phyloP scores from a whole-genome alignment of 1,140 invertebrate species.

The Aricia agestis region DNA sequence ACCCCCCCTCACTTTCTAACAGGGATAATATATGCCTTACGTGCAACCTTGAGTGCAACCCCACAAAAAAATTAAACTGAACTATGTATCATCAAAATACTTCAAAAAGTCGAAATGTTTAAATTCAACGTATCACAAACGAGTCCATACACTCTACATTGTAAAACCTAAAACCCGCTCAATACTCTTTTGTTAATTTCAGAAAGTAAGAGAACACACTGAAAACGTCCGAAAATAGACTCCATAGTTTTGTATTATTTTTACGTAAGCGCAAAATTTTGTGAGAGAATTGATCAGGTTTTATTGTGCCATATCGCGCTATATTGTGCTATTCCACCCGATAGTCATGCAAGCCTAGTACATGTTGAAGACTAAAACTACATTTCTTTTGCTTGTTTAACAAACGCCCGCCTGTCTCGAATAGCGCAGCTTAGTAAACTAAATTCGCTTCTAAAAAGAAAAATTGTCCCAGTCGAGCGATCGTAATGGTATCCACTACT shows the following conservation, averaged over 20 bases:
- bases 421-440: constrained; percentile 40
- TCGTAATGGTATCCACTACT: constrained; percentile 26
- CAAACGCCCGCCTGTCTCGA: constrained; percentile 36
- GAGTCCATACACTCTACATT: not conserved
- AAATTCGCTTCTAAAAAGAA: constrained; percentile 41
- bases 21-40: no score
- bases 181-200: constrained; percentile 3
- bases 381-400: constrained; percentile 4
- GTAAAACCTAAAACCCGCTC: constrained; percentile 2
- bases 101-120: not conserved
- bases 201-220: not conserved
- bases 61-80: no score
- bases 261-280: not conserved
- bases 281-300: not conserved
- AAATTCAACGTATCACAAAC: not conserved
- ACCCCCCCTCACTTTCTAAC: no score
- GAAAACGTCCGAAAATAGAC: constrained; percentile 2
- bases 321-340: not conserved
- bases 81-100: no score
- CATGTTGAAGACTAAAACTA: not conserved
- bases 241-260: constrained; percentile 1
- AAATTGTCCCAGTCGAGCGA: constrained; percentile 36
- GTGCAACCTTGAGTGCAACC: no score
- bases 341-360: not conserved
- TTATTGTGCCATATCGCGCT: not conserved